phyloP scores from a whole-genome alignment of 2,797 vertebrate genomes.

The Pogonophryne albipinna region DNA sequence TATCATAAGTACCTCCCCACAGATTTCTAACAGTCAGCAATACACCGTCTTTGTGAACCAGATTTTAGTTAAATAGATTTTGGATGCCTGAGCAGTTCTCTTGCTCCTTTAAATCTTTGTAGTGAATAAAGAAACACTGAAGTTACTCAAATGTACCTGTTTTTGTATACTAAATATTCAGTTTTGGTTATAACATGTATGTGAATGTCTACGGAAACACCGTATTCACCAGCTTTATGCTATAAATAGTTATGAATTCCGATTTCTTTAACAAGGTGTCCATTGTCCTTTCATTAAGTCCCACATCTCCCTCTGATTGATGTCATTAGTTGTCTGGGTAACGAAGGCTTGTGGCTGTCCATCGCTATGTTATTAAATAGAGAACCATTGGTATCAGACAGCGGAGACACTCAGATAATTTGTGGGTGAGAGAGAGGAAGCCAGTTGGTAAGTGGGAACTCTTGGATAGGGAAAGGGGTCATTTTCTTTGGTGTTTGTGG shows the following conservation, averaged over 20 bases:
- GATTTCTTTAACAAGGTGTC: slow-evolving; percentile 39
- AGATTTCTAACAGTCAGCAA: not conserved
- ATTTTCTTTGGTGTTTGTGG: slow-evolving; percentile 71
- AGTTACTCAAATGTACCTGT: not conserved
- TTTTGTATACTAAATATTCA: not conserved
- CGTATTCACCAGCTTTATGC: slow-evolving; percentile 11
- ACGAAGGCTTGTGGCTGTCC: slow-evolving; percentile 57
- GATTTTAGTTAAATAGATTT: not conserved
- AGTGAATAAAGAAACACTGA: not conserved
- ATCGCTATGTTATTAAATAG: slow-evolving; percentile 77
- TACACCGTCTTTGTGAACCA: slow-evolving; percentile 1
- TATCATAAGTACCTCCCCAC: not conserved
- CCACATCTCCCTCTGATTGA: slow-evolving; percentile 57
- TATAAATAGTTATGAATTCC: slow-evolving; percentile 34
- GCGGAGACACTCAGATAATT: slow-evolving; percentile 59
- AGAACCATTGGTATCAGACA: slow-evolving; percentile 67
- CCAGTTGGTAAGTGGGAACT: slow-evolving; percentile 71
- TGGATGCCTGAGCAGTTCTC: not conserved
- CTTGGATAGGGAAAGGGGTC: slow-evolving; percentile 73
- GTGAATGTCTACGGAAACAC: slow-evolving; percentile 1
- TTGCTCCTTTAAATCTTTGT: not conserved
- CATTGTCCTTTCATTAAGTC: slow-evolving; percentile 60
- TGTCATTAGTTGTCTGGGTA: slow-evolving; percentile 80
- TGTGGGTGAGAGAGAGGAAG: slow-evolving; percentile 61
- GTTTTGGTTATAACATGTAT: too few relatives aligned